phyloP scores from a whole-genome alignment of 2,113 vertebrate genomes.

The Lathamus discolor region DNA sequence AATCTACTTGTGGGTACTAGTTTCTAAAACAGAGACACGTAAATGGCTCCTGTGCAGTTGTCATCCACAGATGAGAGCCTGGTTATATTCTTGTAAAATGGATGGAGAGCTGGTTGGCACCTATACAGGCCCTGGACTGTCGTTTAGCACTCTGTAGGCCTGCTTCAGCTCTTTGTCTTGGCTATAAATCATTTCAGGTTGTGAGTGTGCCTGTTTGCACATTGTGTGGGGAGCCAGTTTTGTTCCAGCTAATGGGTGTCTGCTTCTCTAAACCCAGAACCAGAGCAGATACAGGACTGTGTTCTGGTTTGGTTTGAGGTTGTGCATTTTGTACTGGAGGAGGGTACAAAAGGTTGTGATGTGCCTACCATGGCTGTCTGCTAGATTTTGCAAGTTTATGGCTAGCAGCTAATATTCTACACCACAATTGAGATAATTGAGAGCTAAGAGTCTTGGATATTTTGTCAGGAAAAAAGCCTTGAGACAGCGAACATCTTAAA shows the following conservation, averaged over 20 bases:
- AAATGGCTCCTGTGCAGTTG: background rate
- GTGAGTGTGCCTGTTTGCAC: background rate
- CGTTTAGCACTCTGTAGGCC: background rate
- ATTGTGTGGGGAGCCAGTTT: background rate
- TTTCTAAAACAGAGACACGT: background rate
- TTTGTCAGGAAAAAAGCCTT: background rate
- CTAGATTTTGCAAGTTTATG: background rate
- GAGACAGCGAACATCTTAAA: background rate
- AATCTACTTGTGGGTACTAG: background rate
- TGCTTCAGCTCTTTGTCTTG: background rate
- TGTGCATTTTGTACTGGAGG: background rate
- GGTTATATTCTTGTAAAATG: background rate
- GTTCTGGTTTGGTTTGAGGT: background rate
- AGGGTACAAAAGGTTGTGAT: background rate
- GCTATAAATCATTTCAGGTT: background rate
- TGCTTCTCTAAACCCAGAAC: background rate
- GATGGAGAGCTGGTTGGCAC: background rate
- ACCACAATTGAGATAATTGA: background rate
- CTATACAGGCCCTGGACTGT: accelerated
- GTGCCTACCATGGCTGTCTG: background rate
- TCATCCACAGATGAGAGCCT: background rate
- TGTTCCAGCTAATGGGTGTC: background rate
- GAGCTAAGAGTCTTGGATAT: background rate
- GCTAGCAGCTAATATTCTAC: background rate
- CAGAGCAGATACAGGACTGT: accelerated